These are phyloP conservation scores for Probaryconus sp. DNA, from an alignment of 1,140 invertebrate species.

Conservation along the genomic window DNA sequence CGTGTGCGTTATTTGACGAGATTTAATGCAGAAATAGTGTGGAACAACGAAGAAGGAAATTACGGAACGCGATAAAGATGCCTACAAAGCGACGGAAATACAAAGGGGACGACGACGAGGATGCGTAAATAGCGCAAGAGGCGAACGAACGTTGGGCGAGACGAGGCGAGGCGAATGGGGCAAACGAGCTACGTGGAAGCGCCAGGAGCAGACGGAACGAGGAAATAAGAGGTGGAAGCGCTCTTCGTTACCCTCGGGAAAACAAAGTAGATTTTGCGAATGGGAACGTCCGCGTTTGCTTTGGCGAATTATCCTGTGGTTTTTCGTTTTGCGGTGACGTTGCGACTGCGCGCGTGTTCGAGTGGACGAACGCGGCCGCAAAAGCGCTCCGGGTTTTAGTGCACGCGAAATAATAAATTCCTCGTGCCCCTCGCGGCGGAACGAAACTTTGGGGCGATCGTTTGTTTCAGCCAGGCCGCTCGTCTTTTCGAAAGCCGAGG, in stretches of 20 bases:
- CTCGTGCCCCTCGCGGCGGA: constrained; percentile 59
- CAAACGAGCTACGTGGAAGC: constrained; percentile 5
- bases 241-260: constrained; percentile 58
- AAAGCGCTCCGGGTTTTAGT: constrained; percentile 51
- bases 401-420: constrained; percentile 75
- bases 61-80: constrained; percentile 62
- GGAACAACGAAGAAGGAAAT: constrained; percentile 58
- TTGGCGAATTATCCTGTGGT: constrained; percentile 60
- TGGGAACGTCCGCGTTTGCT: constrained; percentile 59
- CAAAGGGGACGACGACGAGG: constrained; percentile 54
- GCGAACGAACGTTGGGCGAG: constrained; percentile 10
- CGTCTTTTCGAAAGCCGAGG: constrained; percentile 55
- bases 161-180: constrained; percentile 3
- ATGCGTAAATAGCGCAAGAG: constrained; percentile 51
- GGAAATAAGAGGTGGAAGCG: constrained; percentile 62
- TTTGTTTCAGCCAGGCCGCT: constrained; percentile 72
- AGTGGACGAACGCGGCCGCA: constrained; percentile 74
- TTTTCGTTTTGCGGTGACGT: constrained; percentile 53
- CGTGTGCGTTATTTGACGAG: constrained; percentile 48
- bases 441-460: constrained; percentile 70
- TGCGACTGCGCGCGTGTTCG: constrained; percentile 69
- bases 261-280: constrained; percentile 63
- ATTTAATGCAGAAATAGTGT: constrained; percentile 55
- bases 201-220: constrained; percentile 52
- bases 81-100: constrained; percentile 58